Evolutionary conservation across 2,797 vertebrate genomes (phyloP), one percentile per base, ranked within the genome.

Genomic region (Bovichtus variegatus): DNA sequence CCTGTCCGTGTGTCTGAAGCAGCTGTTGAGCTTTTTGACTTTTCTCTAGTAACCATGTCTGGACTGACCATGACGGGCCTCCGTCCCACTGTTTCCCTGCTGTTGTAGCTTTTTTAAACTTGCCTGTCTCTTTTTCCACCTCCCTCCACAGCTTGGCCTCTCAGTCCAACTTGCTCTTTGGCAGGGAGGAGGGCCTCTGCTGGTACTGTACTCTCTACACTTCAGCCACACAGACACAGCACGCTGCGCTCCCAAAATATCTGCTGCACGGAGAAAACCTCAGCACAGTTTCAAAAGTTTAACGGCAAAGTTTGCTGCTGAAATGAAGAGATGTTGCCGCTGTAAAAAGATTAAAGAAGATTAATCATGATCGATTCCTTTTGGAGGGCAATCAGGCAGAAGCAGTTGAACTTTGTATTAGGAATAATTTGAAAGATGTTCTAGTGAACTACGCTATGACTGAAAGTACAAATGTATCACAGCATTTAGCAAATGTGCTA

Each of bases 161-260:
- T 91, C 94, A 95, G 90, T 93, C 93, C 92, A 94, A 94, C 92
- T 90, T 94, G 89, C 92, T 94, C 76, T 93, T 95, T 91, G 94
- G 93, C 92, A 95, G 94, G 89, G 93, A 95, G 87, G 94, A 95
- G 44, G 92, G 91, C 80, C 89, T 94, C 89, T 94, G 92, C 93
- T 95, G 94, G 94, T 94, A 93, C 91, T 93, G 93, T 94, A 94
- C 84, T 79, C 66, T 84, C 69, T 75, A 74, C 84, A 78, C 82
- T 49, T 67, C 43, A 87, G 74, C 66, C 77, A 2, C 71, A 43
- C 81, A 55, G 75, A 68, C 72, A 38, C 71, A 46, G 71, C 80
- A 49, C 61, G 36, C 74, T 12, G 65, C 66, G 70, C 64, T 85
- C 84, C 85, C 84, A 76, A 74, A 87, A 83, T 74, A 76, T 62